phyloP scores from a whole-genome alignment of 2,888 invertebrate genomes.

The Drosophila ustulata region DNA sequence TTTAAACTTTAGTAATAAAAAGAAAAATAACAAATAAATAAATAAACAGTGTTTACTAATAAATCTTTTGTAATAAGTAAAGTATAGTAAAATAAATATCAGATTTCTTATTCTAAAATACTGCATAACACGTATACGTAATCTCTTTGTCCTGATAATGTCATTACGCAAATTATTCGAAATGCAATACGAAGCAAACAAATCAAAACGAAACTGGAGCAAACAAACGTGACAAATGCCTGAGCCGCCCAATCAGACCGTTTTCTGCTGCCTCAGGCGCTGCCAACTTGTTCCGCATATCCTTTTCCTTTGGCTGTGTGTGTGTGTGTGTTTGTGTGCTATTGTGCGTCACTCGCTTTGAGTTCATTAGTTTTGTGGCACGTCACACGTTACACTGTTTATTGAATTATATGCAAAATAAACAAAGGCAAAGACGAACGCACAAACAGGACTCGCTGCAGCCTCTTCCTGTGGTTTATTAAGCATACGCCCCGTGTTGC shows the following conservation, averaged over 20 bases:
- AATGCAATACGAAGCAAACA: slow-evolving; percentile 39
- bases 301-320: slow-evolving; percentile 3
- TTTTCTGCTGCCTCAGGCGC: not conserved
- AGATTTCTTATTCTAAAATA: not conserved
- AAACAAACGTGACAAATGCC: slow-evolving; percentile 46
- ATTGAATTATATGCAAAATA: slow-evolving; percentile 65
- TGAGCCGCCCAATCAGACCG: slow-evolving; percentile 33
- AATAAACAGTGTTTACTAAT: too few species aligned
- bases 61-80: not conserved
- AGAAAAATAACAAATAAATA: too few species aligned
- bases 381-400: slow-evolving; percentile 58
- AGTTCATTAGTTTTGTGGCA: slow-evolving; percentile 67
- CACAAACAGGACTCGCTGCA: slow-evolving; percentile 16
- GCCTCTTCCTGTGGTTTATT: slow-evolving; percentile 34
- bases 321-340: slow-evolving; percentile 13
- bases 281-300: slow-evolving; percentile 16
- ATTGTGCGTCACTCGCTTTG: slow-evolving; percentile 20
- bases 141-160: slow-evolving; percentile 5
- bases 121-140: not conserved
- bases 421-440: slow-evolving; percentile 32
- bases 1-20: too few species aligned
- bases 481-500: slow-evolving; percentile 56
- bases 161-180: slow-evolving; percentile 41
- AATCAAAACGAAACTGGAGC: slow-evolving; percentile 27
- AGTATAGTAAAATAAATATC: not conserved